Base-by-base conservation (phyloP, 1,140 invertebrate genomes). In the Probaryconus sp. region DNA sequence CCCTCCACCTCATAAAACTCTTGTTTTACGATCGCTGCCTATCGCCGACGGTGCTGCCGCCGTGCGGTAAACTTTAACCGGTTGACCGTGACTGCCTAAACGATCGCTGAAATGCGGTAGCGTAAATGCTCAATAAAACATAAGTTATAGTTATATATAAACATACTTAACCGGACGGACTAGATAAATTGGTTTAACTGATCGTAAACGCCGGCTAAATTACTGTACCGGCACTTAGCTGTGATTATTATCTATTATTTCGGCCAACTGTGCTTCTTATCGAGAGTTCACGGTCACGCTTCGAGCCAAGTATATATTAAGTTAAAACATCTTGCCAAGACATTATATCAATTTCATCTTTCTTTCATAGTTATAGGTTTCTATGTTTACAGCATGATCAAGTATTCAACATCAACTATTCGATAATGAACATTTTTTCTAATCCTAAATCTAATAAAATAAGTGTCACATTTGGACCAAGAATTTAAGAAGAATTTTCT, bases 11-110 rank as follows among this genome's bases (percentile, higher is more conserved):
- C 85, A 83, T 87, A 87, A 87, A 87, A 86, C 81, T 79, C 78
- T 73, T 80, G 81, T 81, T 87, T 87, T 87, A 88, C 86, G 86
- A 86, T 86, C 81, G 73, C 81, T 79, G 80, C 75, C 81, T 85
- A 85, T 85, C 77, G 77, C 64, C 79, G 81, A 82, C 78, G 79
- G 81, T 83, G 79, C 79, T 80, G 80, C 79, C 79, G 77, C 77
- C 71, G 68, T 60, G 64, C 70, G 71, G 65, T 43, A 53, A 60
- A 73, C 64, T 70, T 77, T 67, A 56, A 67, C 70, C 61, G 69
- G 67, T 75, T 75, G 72, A 69, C 64, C 65, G 65, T 75, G 58
- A 64, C 50, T 65, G 28, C 42, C 26, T 60, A 4, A 65, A 75
- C 65, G 60, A 75, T 70, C 65, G 38, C 60, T 75, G 48, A 74